phyloP scores from a whole-genome alignment of 2,797 vertebrate genomes.

The Pseudochirops cupreus region DNA sequence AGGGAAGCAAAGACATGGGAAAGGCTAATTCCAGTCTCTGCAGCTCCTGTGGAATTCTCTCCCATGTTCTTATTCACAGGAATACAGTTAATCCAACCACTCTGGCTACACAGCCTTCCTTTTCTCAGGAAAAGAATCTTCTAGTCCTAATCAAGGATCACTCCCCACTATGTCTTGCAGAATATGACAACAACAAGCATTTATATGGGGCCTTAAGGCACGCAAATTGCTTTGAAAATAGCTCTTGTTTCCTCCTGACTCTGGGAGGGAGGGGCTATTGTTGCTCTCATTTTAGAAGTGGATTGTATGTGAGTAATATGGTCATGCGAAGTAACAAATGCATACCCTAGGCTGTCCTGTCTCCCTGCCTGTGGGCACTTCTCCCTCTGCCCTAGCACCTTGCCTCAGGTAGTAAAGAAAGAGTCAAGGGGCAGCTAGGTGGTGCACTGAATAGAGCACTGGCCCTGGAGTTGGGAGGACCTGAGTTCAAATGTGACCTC shows the following conservation, averaged over 20 bases:
- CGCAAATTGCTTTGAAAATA: not conserved
- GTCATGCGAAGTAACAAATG: not conserved
- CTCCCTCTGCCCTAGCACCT: not conserved
- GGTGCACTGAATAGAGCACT: no score
- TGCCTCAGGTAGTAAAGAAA: not conserved
- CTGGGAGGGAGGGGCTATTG: not conserved
- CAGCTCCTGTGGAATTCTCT: slow-evolving; percentile 46
- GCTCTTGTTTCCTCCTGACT: not conserved
- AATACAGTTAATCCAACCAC: not conserved
- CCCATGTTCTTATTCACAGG: slow-evolving; percentile 23
- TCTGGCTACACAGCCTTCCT: not conserved
- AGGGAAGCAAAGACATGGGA: not conserved
- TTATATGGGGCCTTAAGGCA: not conserved
- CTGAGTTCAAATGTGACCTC: no score
- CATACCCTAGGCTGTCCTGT: not conserved
- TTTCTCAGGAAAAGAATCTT: not conserved
- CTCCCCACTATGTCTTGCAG: not conserved
- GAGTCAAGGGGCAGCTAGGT: not conserved
- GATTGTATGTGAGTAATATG: not conserved
- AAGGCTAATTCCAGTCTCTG: not conserved
- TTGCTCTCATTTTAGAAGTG: not conserved
- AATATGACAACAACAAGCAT: not conserved
- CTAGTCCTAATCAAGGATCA: not conserved
- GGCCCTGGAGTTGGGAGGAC: no score
- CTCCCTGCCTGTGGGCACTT: not conserved